Conservation (phyloP, 2,113 vertebrate species). For the Salvelinus namaycush region DNA sequence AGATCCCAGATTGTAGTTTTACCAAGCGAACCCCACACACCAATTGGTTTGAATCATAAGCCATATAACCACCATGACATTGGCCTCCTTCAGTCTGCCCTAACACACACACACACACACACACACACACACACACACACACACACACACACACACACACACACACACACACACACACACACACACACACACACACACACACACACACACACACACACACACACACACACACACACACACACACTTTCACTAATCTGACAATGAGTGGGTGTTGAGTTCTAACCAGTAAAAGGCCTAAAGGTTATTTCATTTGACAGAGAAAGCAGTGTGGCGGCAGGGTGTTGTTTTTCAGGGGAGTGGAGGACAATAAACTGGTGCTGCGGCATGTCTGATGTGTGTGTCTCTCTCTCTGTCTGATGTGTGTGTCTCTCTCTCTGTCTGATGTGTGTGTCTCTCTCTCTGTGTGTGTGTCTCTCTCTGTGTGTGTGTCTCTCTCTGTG, state of each 20-base stretch:
- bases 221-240: not conserved
- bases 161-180: not conserved
- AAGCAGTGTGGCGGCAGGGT: conserved; percentile 8
- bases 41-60: no score
- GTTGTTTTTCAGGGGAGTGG: conserved; percentile 35
- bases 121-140: not conserved
- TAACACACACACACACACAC: not conserved
- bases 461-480: no score
- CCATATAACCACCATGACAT: no score
- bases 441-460: no score
- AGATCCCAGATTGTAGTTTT: no score
- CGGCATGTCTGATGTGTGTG: not conserved
- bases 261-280: conserved; percentile 54
- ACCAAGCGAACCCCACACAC: conserved; percentile 8
- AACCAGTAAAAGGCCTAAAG: conserved; percentile 47
- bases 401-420: no score
- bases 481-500: no score
- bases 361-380: conserved; percentile 37
- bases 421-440: no score
- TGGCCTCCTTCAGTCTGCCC: conserved; percentile 23
- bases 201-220: not conserved
- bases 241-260: conserved; percentile 49
- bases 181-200: not conserved
- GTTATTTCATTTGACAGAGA: conserved; percentile 35
- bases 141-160: conserved; percentile 8